These are phyloP conservation scores for Poecile montanus DNA, from an alignment of 2,797 vertebrate genomes.

Conservation along the genomic window DNA sequence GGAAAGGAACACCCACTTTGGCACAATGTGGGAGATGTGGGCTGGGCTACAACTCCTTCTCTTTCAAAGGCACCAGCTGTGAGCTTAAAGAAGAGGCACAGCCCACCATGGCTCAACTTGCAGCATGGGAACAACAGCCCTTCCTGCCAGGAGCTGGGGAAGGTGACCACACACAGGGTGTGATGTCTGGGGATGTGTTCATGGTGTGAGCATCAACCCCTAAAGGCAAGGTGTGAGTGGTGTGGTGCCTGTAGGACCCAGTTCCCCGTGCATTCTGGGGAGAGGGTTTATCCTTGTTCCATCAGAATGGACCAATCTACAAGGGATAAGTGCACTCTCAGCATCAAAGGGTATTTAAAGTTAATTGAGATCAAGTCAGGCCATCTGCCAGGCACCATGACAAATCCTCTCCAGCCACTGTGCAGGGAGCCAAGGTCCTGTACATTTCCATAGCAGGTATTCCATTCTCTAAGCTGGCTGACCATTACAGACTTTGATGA, in stretches of 20 bases:
- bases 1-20: background rate
- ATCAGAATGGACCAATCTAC: background rate
- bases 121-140: background rate
- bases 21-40: background rate
- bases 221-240: background rate
- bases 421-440: background rate
- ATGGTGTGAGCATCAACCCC: accelerated
- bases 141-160: background rate
- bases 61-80: background rate
- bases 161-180: background rate
- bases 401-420: background rate
- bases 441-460: background rate
- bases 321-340: background rate
- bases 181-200: background rate
- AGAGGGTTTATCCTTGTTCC: background rate
- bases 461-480: background rate
- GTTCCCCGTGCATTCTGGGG: background rate
- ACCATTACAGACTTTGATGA: background rate
- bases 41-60: background rate
- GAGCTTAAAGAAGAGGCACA: background rate
- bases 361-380: background rate
- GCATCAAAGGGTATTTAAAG: background rate
- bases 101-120: background rate
- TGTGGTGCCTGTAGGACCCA: background rate
- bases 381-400: background rate